Evolutionary conservation across 2,888 invertebrate species (phyloP).

Genomic region (Hydraecia micacea): DNA sequence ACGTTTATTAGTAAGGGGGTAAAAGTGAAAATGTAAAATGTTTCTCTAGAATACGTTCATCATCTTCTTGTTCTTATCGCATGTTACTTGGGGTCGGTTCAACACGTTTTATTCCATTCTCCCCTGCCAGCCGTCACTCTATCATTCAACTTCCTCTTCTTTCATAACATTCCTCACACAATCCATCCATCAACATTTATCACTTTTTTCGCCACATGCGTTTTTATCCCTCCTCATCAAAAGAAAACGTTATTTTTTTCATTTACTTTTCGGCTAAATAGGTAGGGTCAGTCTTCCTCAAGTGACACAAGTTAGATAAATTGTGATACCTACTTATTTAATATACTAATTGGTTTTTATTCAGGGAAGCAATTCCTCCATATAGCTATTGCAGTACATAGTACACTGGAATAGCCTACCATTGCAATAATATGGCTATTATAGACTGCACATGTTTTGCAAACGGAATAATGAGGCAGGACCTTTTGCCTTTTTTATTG

Average conservation of each 20-base stretch:
- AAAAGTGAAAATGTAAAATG: not conserved
- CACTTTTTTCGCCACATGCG: not conserved
- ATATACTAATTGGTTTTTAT: not conserved
- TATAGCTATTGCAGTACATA: too few species aligned
- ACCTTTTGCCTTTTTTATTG: too few species aligned
- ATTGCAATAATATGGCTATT: too few species aligned
- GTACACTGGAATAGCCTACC: too few species aligned
- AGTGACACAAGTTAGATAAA: not conserved
- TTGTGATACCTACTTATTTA: not conserved
- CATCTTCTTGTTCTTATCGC: not conserved
- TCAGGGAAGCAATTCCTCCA: not conserved
- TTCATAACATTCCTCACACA: not conserved
- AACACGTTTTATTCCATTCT: not conserved
- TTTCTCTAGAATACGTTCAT: not conserved
- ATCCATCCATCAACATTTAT: not conserved
- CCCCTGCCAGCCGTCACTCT: not conserved
- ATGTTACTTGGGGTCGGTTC: not conserved
- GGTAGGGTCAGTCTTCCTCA: not conserved
- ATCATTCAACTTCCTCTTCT: not conserved
- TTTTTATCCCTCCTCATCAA: not conserved
- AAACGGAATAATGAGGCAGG: not conserved
- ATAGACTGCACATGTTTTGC: not conserved
- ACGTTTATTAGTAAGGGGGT: too few species aligned
- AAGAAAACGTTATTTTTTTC: not conserved
- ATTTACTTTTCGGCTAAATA: not conserved